A percentile compares a stretch with the other conserved stretches of the same genome.
Evolutionary conservation across 1,140 invertebrate genomes (phyloP).

Genomic region (Portunus trituberculatus): DNA sequence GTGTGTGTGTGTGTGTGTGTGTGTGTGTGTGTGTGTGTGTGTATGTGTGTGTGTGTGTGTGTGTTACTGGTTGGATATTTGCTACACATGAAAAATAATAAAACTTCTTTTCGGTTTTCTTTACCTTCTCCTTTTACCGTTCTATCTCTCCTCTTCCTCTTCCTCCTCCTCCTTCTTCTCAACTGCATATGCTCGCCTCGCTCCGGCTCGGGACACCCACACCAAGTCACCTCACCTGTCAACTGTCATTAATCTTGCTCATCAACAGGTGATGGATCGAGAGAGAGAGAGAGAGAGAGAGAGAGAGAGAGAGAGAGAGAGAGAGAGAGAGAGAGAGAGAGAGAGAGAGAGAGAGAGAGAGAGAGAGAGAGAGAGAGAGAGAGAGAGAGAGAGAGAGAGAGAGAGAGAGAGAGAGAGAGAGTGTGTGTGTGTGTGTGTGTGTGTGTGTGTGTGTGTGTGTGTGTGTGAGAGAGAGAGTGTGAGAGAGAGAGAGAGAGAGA

Average conservation of each 20-base stretch:
- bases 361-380: too few relatives aligned
- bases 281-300: neutral
- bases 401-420: too few relatives aligned
- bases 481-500: neutral
- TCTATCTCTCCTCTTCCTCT: too few relatives aligned
- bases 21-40: constrained; percentile 16
- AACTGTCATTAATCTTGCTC: neutral
- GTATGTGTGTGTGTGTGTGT: neutral
- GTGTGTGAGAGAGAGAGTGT: too few relatives aligned
- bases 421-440: too few relatives aligned
- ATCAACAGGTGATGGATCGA: neutral
- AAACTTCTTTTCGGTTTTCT: neutral
- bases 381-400: too few relatives aligned
- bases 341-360: too few relatives aligned
- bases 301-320: neutral
- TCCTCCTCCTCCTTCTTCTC: too few relatives aligned
- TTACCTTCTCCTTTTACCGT: neutral
- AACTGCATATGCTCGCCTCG: too few relatives aligned
- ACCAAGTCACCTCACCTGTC: too few relatives aligned
- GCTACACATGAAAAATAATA: neutral
- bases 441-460: too few relatives aligned
- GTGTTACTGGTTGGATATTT: neutral
- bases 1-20: neutral
- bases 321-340: neutral
- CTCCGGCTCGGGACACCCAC: too few relatives aligned